Evolutionary conservation across 64 coral and sea anemone species (phyloP).

Genomic region (Pocillopora damicornis): DNA sequence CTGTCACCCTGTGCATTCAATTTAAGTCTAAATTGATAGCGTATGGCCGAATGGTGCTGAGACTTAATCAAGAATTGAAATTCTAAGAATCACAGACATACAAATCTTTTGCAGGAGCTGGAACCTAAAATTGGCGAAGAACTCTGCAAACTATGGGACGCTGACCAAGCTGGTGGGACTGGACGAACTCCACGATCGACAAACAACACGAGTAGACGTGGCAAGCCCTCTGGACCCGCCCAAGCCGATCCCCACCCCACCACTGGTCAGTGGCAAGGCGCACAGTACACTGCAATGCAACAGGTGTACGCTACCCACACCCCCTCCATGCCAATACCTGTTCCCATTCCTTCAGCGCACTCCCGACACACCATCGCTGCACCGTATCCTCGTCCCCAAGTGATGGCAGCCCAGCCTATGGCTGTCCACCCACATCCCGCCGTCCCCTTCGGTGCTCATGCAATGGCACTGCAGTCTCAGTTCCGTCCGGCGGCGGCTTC

Average conservation of each 20-base stretch:
- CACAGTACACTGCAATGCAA: conserved; percentile 48
- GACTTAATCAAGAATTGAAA: no score
- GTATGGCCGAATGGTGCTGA: no score
- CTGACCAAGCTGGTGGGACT: conserved; percentile 35
- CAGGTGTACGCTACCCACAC: conserved; percentile 83
- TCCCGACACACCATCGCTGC: conserved; percentile 38
- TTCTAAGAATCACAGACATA: neutral
- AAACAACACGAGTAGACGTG: conserved; percentile 12
- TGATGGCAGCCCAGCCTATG: conserved; percentile 30
- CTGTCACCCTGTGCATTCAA: no score
- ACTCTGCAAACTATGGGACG: conserved; percentile 84
- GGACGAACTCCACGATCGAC: conserved; percentile 9
- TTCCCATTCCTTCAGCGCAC: conserved; percentile 72
- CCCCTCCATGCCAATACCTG: conserved; percentile 93
- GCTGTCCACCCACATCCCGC: neutral
- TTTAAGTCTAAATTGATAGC: no score
- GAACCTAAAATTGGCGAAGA: conserved; percentile 77
- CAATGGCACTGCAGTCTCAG: conserved; percentile 22
- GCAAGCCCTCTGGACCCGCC: conserved; percentile 25
- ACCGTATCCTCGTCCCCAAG: conserved; percentile 16
- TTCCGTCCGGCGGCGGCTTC: conserved; percentile 8
- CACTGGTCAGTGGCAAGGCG: conserved; percentile 64
- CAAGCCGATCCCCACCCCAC: conserved; percentile 29
- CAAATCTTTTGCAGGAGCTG: conserved; percentile 54
- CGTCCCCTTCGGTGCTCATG: conserved; percentile 21